These are phyloP conservation scores for Bacillus rossius DNA, from an alignment of 1,140 invertebrate species.

Conservation along the genomic window DNA sequence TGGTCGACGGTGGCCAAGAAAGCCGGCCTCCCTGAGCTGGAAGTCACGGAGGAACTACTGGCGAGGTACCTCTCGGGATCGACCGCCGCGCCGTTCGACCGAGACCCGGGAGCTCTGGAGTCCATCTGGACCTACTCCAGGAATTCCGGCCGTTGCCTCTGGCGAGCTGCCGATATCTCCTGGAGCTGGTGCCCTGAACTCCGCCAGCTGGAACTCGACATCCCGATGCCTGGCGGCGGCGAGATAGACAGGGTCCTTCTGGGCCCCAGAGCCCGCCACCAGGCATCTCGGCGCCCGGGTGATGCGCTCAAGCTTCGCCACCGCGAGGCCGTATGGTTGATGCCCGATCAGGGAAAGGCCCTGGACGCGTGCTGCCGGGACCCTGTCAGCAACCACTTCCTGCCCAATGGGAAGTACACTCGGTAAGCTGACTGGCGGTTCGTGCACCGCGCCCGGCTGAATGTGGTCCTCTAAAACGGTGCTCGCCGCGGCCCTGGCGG, in stretches of 20 bases:
- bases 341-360: background rate
- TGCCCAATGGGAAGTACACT: slow-evolving; percentile 24
- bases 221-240: background rate
- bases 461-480: slow-evolving; percentile 32
- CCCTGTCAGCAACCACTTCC: slow-evolving; percentile 26
- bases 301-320: background rate
- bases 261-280: background rate
- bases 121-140: background rate
- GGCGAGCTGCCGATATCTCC: background rate
- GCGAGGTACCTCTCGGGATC: background rate
- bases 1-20: background rate
- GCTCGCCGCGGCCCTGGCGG: slow-evolving; percentile 11
- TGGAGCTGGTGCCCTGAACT: background rate
- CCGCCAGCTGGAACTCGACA: background rate
- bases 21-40: background rate
- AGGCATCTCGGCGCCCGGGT: background rate
- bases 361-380: background rate
- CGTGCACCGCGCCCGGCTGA: slow-evolving; percentile 35
- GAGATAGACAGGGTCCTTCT: background rate
- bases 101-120: background rate
- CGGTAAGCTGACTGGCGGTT: slow-evolving; percentile 40
- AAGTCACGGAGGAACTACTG: background rate
- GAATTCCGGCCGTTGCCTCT: background rate
- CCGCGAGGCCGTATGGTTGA: background rate
- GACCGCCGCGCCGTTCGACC: background rate